Evolutionary conservation across 1,140 invertebrate species (phyloP), one percentile per base, ranked within the genome.

Genomic region (Frieseomelitta varia): DNA sequence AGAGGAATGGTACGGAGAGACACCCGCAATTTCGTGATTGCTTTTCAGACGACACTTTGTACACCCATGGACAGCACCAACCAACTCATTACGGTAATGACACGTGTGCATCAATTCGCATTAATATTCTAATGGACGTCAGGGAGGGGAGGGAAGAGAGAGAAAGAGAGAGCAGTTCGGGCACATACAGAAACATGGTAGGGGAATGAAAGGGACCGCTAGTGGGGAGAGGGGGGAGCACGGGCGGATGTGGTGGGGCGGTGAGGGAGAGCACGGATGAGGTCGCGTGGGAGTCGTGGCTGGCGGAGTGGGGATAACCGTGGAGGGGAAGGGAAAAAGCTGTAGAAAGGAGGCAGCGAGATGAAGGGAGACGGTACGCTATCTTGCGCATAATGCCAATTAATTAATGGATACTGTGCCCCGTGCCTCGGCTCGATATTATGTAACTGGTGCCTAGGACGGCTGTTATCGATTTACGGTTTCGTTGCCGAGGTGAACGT

Each of bases 31-130:
- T 94, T 94, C 93, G 91, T 93, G 93, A 94, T 94, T 93, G 93
- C 93, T 94, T 93, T 93, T 91, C 87, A 89, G 90, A 88, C 88
- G 88, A 89, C 91, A 92, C 91, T 91, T 91, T 93, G 88, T 92
- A 89, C 86, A 90, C 90, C 86, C 83, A 89, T 91, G 92, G 91
- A 94, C 92, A 92, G 90, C 92, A 93, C 91, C 91, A 90, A 93
- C 91, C 86, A 92, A 94, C 93, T 94, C 94, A 94, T 94, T 94
- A 94, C 93, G 90, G 91, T 94, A 94, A 94, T 94, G 94, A 94
- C 94, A 93, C 93, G 92, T 92, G 88, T 91, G 93, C 94, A 94
- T 94, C 93, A 93, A 94, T 94, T 94, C 93, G 93, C 93, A 93
- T 94, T 94, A 94, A 94, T 94, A 94, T 94, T 94, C 93, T 94